Percentiles rank a stretch among this genome's conserved stretches.
These are phyloP conservation scores for Scaeva pyrastri DNA, from an alignment of 2,888 invertebrate genomes.

Conservation along the genomic window DNA sequence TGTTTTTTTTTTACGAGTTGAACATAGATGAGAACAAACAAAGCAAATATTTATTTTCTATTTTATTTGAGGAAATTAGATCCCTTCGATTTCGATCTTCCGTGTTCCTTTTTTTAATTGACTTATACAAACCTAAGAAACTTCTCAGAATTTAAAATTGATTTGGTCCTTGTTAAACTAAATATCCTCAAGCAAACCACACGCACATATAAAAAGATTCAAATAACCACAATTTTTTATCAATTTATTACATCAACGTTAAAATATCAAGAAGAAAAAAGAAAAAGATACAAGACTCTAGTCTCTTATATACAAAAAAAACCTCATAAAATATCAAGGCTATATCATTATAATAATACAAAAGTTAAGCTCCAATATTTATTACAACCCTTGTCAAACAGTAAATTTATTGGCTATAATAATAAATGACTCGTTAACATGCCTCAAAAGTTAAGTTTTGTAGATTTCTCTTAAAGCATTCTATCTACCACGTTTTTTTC, in stretches of 20 bases:
- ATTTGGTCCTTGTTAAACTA: neutral
- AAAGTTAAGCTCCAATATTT: slow-evolving; percentile 9
- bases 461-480: slow-evolving; percentile 1
- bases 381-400: slow-evolving; percentile 28
- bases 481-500: neutral
- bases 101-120: too few relatives aligned
- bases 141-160: too few relatives aligned
- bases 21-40: too few relatives aligned
- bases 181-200: neutral
- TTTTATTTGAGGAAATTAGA: too few relatives aligned
- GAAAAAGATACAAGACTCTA: neutral
- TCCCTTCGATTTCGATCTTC: too few relatives aligned
- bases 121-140: too few relatives aligned
- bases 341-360: slow-evolving; percentile 3
- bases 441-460: slow-evolving; percentile 32
- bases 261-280: neutral
- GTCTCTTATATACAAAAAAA: neutral
- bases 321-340: slow-evolving; percentile 12
- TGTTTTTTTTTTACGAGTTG: too few relatives aligned
- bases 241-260: slow-evolving; percentile 15
- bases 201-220: neutral
- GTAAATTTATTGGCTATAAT: slow-evolving; percentile 32
- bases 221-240: neutral
- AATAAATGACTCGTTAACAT: slow-evolving; percentile 46
- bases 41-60: too few relatives aligned